phyloP scores from a whole-genome alignment of 2,888 invertebrate species.

The Hipparchia semele region DNA sequence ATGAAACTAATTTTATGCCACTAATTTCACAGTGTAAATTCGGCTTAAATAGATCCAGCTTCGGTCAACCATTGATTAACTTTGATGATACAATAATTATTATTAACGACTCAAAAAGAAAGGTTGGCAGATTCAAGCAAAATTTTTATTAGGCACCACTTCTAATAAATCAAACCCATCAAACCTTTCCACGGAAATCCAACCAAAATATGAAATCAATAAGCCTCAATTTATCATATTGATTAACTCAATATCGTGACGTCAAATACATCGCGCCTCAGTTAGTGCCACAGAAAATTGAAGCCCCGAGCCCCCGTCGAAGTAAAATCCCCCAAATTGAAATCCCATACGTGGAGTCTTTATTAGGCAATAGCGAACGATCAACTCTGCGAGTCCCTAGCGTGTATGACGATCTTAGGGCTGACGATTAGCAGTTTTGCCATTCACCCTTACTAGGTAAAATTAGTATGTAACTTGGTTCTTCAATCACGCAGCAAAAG shows the following conservation, averaged over 20 bases:
- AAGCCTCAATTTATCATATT: conserved; percentile 21
- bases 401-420: conserved; percentile 34
- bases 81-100: too few relatives aligned
- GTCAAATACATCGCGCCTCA: conserved; percentile 34
- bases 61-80: too few relatives aligned
- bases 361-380: conserved; percentile 65
- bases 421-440: conserved; percentile 26
- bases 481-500: too few relatives aligned
- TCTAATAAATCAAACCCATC: not conserved
- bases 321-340: conserved; percentile 58
- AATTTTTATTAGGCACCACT: too few relatives aligned
- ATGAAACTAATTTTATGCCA: too few relatives aligned
- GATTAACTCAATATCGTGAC: conserved; percentile 28
- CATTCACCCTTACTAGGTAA: too few relatives aligned
- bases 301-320: conserved; percentile 38
- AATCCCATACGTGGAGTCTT: conserved; percentile 63
- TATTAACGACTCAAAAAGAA: too few relatives aligned
- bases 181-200: not conserved
- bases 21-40: too few relatives aligned
- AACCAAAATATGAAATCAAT: conserved; percentile 7
- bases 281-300: conserved; percentile 39
- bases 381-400: conserved; percentile 38
- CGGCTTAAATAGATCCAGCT: too few relatives aligned
- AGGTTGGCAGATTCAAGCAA: too few relatives aligned
- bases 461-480: too few relatives aligned